phyloP scores from a whole-genome alignment of 1,140 invertebrate species.

The Choristoneura fumiferana region DNA sequence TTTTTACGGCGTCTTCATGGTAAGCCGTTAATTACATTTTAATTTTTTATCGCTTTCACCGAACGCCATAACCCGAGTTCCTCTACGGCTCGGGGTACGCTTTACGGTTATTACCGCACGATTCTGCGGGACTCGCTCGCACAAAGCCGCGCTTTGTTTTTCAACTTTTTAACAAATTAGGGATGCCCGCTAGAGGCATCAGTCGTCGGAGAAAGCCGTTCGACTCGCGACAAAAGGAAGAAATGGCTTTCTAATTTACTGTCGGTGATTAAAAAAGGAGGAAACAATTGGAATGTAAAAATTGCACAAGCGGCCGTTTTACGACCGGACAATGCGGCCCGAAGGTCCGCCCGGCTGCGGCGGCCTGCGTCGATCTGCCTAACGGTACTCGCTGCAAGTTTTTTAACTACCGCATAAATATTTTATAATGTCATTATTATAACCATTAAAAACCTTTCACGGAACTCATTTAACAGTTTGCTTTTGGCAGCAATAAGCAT shows the following conservation, averaged over 20 bases:
- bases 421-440: conserved; percentile 1
- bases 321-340: conserved; percentile 17
- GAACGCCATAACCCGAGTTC: conserved; percentile 5
- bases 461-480: neutral
- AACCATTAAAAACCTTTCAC: conserved; percentile 1
- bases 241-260: conserved; percentile 65
- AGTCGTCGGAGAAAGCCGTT: conserved; percentile 48
- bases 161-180: conserved; percentile 25
- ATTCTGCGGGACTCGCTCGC: neutral
- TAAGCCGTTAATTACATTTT: conserved; percentile 13
- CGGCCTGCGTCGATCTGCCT: conserved; percentile 3
- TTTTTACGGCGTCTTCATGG: conserved; percentile 13
- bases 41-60: conserved; percentile 15
- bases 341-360: conserved; percentile 18
- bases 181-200: conserved; percentile 35
- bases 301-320: conserved; percentile 34
- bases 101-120: conserved; percentile 14
- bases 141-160: conserved; percentile 12
- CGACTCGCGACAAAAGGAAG: conserved; percentile 36
- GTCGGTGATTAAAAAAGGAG: conserved; percentile 37
- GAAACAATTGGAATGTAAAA: conserved; percentile 40
- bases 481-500: no score
- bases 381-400: conserved; percentile 5
- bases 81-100: conserved; percentile 5
- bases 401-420: neutral